A percentile compares a stretch with the other conserved stretches of the same genome.
Conservation (phyloP, 2,797 vertebrate genomes). For the Parauchenoglanis punctatus region DNA sequence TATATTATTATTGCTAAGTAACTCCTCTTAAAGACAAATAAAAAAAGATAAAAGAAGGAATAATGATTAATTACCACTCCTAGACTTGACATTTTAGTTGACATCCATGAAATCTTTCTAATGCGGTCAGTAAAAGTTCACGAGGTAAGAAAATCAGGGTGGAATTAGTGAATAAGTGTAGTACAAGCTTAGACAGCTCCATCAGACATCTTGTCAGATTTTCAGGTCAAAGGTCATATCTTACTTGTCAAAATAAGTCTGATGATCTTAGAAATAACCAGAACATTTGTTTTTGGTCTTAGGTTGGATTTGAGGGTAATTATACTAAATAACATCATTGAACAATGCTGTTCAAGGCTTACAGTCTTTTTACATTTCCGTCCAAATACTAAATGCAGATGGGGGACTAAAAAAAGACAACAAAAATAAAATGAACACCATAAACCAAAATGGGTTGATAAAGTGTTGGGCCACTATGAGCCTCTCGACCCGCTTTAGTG, state of each 20-base stretch:
- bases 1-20: background rate
- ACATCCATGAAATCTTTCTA: constrained; percentile 76
- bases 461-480: background rate
- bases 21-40: constrained; percentile 24
- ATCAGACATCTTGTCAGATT: constrained; percentile 63
- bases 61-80: constrained; percentile 32
- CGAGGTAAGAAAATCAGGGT: constrained; percentile 51
- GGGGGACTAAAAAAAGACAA: background rate
- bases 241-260: constrained; percentile 72
- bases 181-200: constrained; percentile 67
- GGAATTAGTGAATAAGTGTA: constrained; percentile 63
- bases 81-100: constrained; percentile 68
- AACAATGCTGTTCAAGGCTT: background rate
- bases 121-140: constrained; percentile 77
- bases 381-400: background rate
- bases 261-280: constrained; percentile 60
- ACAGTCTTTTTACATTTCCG: background rate
- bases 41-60: background rate
- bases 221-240: constrained; percentile 70
- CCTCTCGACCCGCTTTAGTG: background rate
- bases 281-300: constrained; percentile 44
- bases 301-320: constrained; percentile 19
- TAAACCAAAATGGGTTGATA: background rate
- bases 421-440: too few species aligned
- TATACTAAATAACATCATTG: constrained; percentile 37